Evolutionary conservation across 2,113 vertebrate species (phyloP).

Genomic region (Eurystomus gularis): DNA sequence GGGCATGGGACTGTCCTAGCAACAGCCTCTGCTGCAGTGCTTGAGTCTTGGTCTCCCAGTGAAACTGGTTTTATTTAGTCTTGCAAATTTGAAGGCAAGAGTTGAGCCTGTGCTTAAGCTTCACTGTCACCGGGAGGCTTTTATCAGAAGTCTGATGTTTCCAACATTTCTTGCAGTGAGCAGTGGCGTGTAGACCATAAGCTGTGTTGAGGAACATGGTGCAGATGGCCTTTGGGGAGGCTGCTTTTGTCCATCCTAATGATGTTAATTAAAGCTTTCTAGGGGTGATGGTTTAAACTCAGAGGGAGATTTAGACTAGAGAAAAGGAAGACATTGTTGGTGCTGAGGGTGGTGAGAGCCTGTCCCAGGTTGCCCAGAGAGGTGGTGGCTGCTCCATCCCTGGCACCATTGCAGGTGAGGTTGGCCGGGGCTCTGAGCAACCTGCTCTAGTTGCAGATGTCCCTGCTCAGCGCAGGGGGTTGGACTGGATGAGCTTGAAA

Average conservation of each 20-base stretch:
- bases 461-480: too few species aligned
- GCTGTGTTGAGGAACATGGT: accelerated
- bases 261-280: background rate
- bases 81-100: too few species aligned
- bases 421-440: too few species aligned
- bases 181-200: too few species aligned
- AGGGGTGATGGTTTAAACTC: background rate
- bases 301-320: too few species aligned
- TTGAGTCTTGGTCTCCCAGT: background rate
- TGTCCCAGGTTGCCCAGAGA: background rate
- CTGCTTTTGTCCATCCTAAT: background rate
- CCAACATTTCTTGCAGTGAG: accelerated
- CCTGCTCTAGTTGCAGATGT: too few species aligned
- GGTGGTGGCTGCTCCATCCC: too few species aligned
- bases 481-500: too few species aligned
- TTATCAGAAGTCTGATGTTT: background rate
- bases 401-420: too few species aligned
- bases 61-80: background rate
- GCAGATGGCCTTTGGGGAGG: background rate
- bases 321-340: too few species aligned
- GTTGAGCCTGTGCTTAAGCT: background rate
- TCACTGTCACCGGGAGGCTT: background rate
- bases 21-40: background rate
- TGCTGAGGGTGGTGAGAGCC: too few species aligned
- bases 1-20: accelerated